phyloP scores from a whole-genome alignment of 2,113 vertebrate species.

The Lampris incognitus region DNA sequence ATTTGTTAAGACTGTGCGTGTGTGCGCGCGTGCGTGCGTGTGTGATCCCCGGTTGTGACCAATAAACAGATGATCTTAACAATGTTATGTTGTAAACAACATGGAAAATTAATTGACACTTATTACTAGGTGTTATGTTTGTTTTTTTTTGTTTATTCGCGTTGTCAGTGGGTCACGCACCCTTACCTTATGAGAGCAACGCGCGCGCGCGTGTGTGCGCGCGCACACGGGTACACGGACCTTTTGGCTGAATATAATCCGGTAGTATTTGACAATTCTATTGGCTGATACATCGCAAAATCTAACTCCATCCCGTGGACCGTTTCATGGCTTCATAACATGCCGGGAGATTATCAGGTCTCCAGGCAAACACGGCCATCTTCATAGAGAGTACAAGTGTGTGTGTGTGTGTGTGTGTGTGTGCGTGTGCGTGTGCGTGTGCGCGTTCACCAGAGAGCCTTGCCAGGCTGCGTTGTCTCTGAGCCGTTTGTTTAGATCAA shows the following conservation, averaged over 20 bases:
- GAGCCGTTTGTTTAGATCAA: conserved; percentile 63
- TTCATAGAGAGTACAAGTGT: conserved; percentile 7
- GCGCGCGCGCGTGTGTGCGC: neutral
- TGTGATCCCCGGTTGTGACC: neutral
- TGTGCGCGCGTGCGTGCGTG: neutral
- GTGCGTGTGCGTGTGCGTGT: conserved; percentile 44
- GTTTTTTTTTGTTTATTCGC: too few species aligned
- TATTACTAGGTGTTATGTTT: too few species aligned
- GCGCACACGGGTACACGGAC: neutral
- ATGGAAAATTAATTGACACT: too few species aligned
- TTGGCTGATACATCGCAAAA: conserved; percentile 35
- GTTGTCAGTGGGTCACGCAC: neutral
- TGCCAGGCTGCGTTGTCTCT: conserved; percentile 56
- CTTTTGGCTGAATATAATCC: conserved; percentile 10
- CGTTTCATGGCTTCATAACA: conserved; percentile 48
- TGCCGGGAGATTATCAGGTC: conserved; percentile 58
- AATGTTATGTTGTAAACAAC: too few species aligned
- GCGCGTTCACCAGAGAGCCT: conserved; percentile 26
- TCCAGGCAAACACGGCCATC: conserved; percentile 30
- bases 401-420: conserved; percentile 14
- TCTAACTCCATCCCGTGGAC: conserved; percentile 43
- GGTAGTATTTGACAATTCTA: conserved; percentile 35
- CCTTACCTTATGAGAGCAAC: neutral
- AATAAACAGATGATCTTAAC: neutral
- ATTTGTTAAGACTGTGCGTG: too few species aligned